Conservation (phyloP, 92 coral and sea anemone genomes). For the Porites lobata region DNA sequence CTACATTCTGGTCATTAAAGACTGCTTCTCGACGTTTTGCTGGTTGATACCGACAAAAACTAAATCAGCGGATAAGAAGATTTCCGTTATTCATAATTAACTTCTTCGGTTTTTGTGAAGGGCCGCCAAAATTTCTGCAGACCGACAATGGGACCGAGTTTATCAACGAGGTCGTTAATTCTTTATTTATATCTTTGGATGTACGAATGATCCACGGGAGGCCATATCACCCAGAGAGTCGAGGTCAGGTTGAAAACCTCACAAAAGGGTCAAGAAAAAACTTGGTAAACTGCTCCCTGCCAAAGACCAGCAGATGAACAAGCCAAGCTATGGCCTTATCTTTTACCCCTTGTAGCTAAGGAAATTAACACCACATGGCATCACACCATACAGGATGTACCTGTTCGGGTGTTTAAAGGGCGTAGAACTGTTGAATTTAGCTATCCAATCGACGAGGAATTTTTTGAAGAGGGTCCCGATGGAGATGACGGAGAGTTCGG, state of each 20-base stretch:
- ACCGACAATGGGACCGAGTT: conserved; percentile 9
- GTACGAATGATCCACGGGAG: conserved; percentile 45
- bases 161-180: not conserved
- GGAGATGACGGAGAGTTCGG: not conserved
- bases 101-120: not conserved
- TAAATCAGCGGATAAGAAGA: not conserved
- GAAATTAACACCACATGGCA: conserved; percentile 45
- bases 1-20: conserved; percentile 12
- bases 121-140: not conserved
- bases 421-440: not conserved
- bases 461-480: not conserved
- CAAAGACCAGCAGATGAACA: conserved; percentile 22
- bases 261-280: conserved; percentile 47
- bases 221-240: conserved; percentile 60
- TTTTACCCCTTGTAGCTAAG: conserved; percentile 32
- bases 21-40: conserved; percentile 18
- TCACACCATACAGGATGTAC: conserved; percentile 55
- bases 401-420: conserved; percentile 35
- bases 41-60: conserved; percentile 17
- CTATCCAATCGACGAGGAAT: not conserved
- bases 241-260: conserved; percentile 65
- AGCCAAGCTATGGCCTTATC: conserved; percentile 53
- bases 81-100: not conserved
- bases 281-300: conserved; percentile 37
- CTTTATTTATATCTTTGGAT: not conserved